These are phyloP conservation scores for Pheosia tremula DNA, from an alignment of 2,888 invertebrate species.

Conservation along the genomic window DNA sequence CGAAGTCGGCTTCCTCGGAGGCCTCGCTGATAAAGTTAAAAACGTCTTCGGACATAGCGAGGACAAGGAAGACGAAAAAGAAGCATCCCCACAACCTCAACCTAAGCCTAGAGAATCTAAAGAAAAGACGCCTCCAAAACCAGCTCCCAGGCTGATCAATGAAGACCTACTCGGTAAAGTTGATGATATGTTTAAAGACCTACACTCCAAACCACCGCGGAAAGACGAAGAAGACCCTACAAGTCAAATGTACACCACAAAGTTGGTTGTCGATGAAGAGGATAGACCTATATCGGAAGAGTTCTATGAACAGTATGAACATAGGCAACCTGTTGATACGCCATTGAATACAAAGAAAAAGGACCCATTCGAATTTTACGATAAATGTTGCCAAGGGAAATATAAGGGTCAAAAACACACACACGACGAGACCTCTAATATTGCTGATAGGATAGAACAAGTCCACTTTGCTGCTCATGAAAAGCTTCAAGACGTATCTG, in stretches of 20 bases:
- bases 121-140: constrained; percentile 70
- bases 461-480: constrained; percentile 72
- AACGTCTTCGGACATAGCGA: constrained; percentile 74
- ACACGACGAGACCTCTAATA: constrained; percentile 74
- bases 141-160: constrained; percentile 73
- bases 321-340: constrained; percentile 78
- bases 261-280: constrained; percentile 75
- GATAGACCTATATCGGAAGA: constrained; percentile 58
- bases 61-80: constrained; percentile 64
- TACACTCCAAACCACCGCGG: constrained; percentile 63
- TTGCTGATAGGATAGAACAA: constrained; percentile 74
- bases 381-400: constrained; percentile 69
- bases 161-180: constrained; percentile 79
- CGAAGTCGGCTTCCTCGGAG: constrained; percentile 71
- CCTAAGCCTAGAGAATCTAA: constrained; percentile 60
- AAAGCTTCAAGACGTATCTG: constrained; percentile 60
- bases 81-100: constrained; percentile 63
- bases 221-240: constrained; percentile 67
- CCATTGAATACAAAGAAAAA: constrained; percentile 55
- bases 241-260: constrained; percentile 69
- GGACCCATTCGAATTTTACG: constrained; percentile 72
- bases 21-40: constrained; percentile 72
- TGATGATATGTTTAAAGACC: constrained; percentile 81
- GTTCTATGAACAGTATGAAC: constrained; percentile 70
- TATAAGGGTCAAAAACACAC: constrained; percentile 68